Evolutionary conservation across 2,797 vertebrate species (phyloP).

Genomic region (Gobio occitaniae): DNA sequence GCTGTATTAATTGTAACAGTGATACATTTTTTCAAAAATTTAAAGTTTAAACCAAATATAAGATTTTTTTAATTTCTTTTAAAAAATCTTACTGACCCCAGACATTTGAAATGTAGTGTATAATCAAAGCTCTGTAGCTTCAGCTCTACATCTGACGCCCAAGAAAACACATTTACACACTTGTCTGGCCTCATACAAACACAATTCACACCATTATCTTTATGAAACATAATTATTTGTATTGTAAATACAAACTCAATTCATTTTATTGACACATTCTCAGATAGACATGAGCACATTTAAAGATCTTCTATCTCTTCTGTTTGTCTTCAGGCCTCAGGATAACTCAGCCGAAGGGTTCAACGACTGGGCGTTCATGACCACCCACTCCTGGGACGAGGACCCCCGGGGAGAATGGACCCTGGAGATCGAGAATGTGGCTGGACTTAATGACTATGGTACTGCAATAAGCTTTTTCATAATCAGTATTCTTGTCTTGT

Average conservation of each 20-base stretch:
- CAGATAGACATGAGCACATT: background rate
- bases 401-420: slow-evolving; percentile 92
- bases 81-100: no score
- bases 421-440: slow-evolving; percentile 88
- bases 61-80: background rate
- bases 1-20: no score
- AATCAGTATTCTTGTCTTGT: background rate
- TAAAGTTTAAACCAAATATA: no score
- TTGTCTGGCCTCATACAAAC: slow-evolving; percentile 1
- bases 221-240: background rate
- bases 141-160: background rate
- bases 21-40: no score
- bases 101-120: background rate
- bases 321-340: slow-evolving; percentile 80
- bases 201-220: background rate
- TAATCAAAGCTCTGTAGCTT: background rate
- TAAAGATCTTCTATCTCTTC: background rate
- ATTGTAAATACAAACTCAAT: background rate
- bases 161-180: background rate
- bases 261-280: background rate
- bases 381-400: slow-evolving; percentile 95
- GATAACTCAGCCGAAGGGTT: slow-evolving; percentile 95
- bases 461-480: slow-evolving; percentile 50
- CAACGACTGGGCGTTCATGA: slow-evolving; percentile 98
- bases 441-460: slow-evolving; percentile 77